These are phyloP conservation scores for Abscondita cerata DNA, from an alignment of 2,888 invertebrate genomes.

Conservation along the genomic window DNA sequence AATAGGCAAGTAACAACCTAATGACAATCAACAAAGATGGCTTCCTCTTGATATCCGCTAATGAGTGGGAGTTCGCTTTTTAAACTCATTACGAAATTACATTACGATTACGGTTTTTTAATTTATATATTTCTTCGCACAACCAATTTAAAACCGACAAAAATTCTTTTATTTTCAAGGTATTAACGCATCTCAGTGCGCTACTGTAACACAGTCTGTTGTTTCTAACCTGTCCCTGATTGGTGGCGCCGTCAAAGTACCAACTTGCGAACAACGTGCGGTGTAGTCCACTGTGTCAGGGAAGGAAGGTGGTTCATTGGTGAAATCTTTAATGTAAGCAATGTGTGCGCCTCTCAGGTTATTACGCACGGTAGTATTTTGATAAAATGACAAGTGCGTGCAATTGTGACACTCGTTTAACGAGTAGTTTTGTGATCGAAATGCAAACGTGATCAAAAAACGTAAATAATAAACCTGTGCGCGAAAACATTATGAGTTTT, in stretches of 20 bases:
- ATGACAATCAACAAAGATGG: constrained; percentile 47
- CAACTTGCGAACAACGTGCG: constrained; percentile 48
- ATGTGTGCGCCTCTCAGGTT: constrained; percentile 47
- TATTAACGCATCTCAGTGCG: constrained; percentile 16
- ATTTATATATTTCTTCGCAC: too few relatives aligned
- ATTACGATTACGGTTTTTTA: too few relatives aligned
- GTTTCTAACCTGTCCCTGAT: constrained; percentile 48
- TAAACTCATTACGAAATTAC: constrained; percentile 27
- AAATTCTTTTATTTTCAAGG: too few relatives aligned
- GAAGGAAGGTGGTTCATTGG: constrained; percentile 56
- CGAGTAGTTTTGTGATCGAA: constrained; percentile 19
- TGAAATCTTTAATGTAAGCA: constrained; percentile 58
- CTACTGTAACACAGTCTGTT: constrained; percentile 20
- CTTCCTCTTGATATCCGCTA: constrained; percentile 48
- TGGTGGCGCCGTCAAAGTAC: constrained; percentile 54
- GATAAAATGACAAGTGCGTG: constrained; percentile 49
- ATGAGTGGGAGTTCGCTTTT: constrained; percentile 42
- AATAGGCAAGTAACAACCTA: constrained; percentile 21
- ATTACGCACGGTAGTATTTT: constrained; percentile 43
- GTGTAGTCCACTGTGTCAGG: constrained; percentile 55
- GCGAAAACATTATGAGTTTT: constrained; percentile 30
- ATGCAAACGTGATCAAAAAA: constrained; percentile 15
- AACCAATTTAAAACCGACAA: too few relatives aligned
- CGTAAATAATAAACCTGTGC: too few relatives aligned
- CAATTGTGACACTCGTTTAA: constrained; percentile 33